Base-by-base conservation (phyloP, 2,888 invertebrate genomes). In the Serrognathus titanus region DNA sequence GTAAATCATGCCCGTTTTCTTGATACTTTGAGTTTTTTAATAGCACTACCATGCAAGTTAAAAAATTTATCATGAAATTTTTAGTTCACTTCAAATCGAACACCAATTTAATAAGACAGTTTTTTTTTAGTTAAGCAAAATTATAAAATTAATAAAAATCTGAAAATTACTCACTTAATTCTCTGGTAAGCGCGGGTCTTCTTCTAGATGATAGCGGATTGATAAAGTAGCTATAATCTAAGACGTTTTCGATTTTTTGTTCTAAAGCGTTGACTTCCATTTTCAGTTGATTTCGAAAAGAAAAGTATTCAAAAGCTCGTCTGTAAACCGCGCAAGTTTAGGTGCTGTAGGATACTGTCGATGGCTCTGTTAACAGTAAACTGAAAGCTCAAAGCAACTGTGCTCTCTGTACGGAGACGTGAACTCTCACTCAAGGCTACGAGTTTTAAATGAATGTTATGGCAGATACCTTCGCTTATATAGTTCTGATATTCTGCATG, bases 101-200 rank as follows among this genome's bases (percentile, higher is more conserved):
- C 16, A 16, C 16, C 16, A 16, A 2, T 16, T 16, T 16, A 16
- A n/a, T n/a, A n/a, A n/a, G n/a, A n/a, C n/a, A n/a, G n/a, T n/a
- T n/a, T n/a, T 16, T 16, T 16, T 16, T 16, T 16, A 16, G 3
- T 16, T 16, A 16, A 16, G 16, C 16, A 16, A 16, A 16, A 16
- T 16, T 16, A 16, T 16, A 16, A 16, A 16, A 3, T 16, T 16
- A 16, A 16, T 3, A 16, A 3, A 16, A 16, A 16, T 16, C 16
- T 16, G 16, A 3, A 16, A 16, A 16, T 31, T 31, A 73, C 81
- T 80, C 72, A 83, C 82, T 81, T 55, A 83, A 66, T 73, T 82
- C 82, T 65, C 83, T 74, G 1, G 82, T 81, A 8, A 80, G 72
- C 0, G 79, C 79, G 1, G 82, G 78, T 63, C 79, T 65, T 63